Conservation (phyloP, 2,888 invertebrate species). For the Dastarcus helophoroides region DNA sequence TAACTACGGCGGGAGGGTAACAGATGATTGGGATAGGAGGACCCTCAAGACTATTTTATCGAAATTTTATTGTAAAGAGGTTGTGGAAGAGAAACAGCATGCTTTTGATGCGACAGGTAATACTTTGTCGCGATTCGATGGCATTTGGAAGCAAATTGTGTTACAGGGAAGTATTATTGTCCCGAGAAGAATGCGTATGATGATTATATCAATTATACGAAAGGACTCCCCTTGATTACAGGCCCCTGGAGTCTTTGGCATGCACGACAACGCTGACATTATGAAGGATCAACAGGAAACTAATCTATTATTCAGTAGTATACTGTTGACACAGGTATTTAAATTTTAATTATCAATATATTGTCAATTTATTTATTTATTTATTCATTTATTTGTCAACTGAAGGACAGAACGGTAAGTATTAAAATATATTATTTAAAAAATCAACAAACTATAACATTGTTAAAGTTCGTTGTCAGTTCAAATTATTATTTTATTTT, state of each 20-base stretch:
- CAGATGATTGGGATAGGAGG: slow-evolving; percentile 90
- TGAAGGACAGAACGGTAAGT: not conserved
- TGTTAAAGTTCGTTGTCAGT: no score
- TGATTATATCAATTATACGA: slow-evolving; percentile 55
- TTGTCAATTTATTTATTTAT: slow-evolving; percentile 3
- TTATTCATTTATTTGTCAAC: no score
- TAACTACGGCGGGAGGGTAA: slow-evolving; percentile 92
- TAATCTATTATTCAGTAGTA: slow-evolving; percentile 58
- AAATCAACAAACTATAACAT: not conserved
- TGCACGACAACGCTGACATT: slow-evolving; percentile 88
- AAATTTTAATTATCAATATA: no score
- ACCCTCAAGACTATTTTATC: slow-evolving; percentile 70
- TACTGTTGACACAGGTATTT: slow-evolving; percentile 66
- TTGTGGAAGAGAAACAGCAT: slow-evolving; percentile 53
- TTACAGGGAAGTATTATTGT: slow-evolving; percentile 53
- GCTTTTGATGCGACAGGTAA: slow-evolving; percentile 54
- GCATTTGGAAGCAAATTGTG: no score
- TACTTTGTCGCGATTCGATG: no score
- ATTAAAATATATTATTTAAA: slow-evolving; percentile 1
- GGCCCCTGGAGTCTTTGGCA: slow-evolving; percentile 81
- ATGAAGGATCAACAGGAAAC: slow-evolving; percentile 86
- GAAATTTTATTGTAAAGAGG: slow-evolving; percentile 63
- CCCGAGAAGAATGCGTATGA: slow-evolving; percentile 64
- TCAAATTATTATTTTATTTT: no score
- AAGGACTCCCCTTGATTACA: slow-evolving; percentile 61